A percentile compares a stretch with the other conserved stretches of the same genome.
phyloP scores from a whole-genome alignment of 2,888 invertebrate species.

The Microctonus aethiopoides region DNA sequence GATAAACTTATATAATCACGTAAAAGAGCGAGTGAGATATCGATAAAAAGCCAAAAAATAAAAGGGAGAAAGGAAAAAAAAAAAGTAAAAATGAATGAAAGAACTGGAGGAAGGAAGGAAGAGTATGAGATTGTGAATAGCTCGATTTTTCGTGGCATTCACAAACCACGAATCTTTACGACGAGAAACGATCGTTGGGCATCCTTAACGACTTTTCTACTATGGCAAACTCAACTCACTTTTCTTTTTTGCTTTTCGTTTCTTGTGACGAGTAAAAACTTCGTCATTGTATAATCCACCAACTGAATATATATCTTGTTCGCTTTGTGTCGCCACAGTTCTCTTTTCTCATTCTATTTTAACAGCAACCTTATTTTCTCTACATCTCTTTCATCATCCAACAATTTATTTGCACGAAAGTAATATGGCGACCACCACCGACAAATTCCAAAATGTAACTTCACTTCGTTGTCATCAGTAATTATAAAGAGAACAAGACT shows the following conservation, averaged over 20 bases:
- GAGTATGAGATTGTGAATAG: background rate
- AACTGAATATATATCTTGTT: constrained; percentile 14
- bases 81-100: background rate
- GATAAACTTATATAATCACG: constrained; percentile 26
- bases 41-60: background rate
- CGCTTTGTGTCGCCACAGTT: background rate
- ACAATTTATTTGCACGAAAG: background rate
- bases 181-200: too few species aligned
- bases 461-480: background rate
- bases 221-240: background rate
- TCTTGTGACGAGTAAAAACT: constrained; percentile 35
- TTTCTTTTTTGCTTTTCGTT: background rate
- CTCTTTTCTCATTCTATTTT: background rate
- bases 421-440: background rate
- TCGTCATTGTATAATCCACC: constrained; percentile 43
- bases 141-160: too few species aligned
- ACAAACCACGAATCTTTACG: too few species aligned
- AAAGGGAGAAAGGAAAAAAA: constrained; percentile 8
- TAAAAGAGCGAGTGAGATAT: constrained; percentile 27
- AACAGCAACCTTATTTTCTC: background rate
- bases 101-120: constrained; percentile 13
- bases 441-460: background rate
- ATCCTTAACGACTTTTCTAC: constrained; percentile 40
- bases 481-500: background rate
- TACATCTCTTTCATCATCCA: background rate